Percentiles rank a stretch among this genome's conserved stretches.
These are phyloP conservation scores for Limnephilus lunatus DNA, from an alignment of 2,888 invertebrate species.

Conservation along the genomic window DNA sequence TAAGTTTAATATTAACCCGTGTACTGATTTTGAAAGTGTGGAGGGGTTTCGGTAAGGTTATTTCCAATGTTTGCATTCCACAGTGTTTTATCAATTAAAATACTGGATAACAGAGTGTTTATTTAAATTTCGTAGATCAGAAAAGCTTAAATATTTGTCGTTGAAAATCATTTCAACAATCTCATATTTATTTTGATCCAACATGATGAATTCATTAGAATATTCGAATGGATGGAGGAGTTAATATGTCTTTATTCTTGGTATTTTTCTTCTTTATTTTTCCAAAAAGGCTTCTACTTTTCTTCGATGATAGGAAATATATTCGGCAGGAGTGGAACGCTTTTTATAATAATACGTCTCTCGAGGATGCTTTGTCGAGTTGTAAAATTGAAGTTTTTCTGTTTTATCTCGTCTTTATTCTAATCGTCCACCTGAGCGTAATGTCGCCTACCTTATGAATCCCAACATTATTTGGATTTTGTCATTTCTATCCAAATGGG, in stretches of 20 bases:
- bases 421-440: not conserved
- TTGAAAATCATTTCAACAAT: not conserved
- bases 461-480: not conserved
- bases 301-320: constrained; percentile 9
- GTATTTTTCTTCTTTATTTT: not conserved
- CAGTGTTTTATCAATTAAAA: no score
- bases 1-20: no score
- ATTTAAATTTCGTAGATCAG: no score
- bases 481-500: not conserved
- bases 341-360: constrained; percentile 37
- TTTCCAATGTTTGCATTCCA: no score
- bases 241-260: not conserved
- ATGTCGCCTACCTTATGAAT: not conserved
- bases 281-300: not conserved
- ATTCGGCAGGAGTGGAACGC: constrained; percentile 22
- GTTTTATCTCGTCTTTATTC: constrained; percentile 34
- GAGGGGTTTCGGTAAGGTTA: no score
- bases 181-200: not conserved
- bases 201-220: not conserved
- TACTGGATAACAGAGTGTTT: no score
- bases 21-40: no score
- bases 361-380: constrained; percentile 24
- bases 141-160: no score
- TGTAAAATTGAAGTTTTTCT: constrained; percentile 32
- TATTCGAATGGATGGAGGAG: not conserved